These are phyloP conservation scores for Coregonus sp. DNA, from an alignment of 2,797 vertebrate genomes.

Conservation along the genomic window DNA sequence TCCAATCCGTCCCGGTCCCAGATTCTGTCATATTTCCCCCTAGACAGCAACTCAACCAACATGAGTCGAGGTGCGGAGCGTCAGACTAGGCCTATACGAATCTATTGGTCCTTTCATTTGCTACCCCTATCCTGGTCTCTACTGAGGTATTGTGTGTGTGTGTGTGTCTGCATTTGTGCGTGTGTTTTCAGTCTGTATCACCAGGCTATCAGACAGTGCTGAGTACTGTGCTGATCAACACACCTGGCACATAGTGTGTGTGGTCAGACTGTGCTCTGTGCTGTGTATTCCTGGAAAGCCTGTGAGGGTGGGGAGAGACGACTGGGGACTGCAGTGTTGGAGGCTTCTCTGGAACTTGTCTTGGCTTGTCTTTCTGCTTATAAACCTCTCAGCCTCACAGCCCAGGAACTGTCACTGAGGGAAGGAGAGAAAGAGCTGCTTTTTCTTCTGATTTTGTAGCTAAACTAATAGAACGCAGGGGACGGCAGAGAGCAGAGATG, in stretches of 20 bases:
- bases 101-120: background rate
- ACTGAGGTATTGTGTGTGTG: too few relatives aligned
- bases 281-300: constrained; percentile 68
- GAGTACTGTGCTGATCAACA: too few relatives aligned
- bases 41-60: background rate
- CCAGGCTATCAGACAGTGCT: too few relatives aligned
- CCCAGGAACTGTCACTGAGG: constrained; percentile 14
- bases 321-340: constrained; percentile 20
- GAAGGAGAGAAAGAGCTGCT: constrained; percentile 9
- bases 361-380: background rate
- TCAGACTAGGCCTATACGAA: background rate
- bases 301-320: constrained; percentile 36
- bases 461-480: background rate
- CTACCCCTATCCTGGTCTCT: too few relatives aligned
- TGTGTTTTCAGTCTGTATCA: too few relatives aligned
- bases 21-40: background rate
- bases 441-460: background rate
- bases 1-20: background rate
- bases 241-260: too few relatives aligned
- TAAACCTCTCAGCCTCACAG: background rate
- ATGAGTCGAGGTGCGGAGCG: background rate
- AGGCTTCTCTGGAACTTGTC: constrained; percentile 38
- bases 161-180: too few relatives aligned
- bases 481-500: background rate
- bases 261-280: too few relatives aligned